Base-by-base conservation (phyloP, 1,140 invertebrate genomes). In the Samia ricini region DNA sequence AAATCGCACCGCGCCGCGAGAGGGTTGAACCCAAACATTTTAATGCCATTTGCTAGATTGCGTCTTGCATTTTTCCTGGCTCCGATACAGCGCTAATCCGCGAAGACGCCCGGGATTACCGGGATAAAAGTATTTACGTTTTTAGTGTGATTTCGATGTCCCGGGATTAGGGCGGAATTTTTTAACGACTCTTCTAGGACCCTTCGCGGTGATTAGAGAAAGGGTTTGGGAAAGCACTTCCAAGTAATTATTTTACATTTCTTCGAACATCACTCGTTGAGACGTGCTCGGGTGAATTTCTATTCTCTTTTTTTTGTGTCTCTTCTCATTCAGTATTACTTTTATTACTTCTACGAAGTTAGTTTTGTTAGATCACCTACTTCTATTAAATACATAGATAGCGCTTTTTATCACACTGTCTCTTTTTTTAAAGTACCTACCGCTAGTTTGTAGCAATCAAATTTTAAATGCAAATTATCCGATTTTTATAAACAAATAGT, bases 11-110 rank as follows among this genome's bases (percentile, higher is more conserved):
- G 69, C 71, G 71, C 74, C 73, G 74, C 76, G 82, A 87, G 81
- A 88, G 88, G 85, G 85, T 88, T 86, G 79, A 83, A 72, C 71
- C 80, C 77, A 86, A 88, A 88, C 88, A 88, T 90, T 89, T 89
- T 89, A 90, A 90, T 90, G 80, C 88, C 83, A 90, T 89, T 90
- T 90, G 81, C 80, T 88, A 90, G 86, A 90, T 90, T 90, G 83
- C 81, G 77, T 81, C 85, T 87, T 90, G 88, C 85, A 88, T 90
- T 90, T 88, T 90, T 90, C 81, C 79, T 68, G 62, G 74, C 72
- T 68, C 77, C 71, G 70, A 71, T 81, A 79, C 77, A 76, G 73
- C 76, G 88, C 73, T 89, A 90, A 89, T 89, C 86, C 85, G 86
- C 82, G 85, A 90, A 88, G 84, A 88, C 83, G 80, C 77, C 71